Conservation (phyloP, 2,113 vertebrate species). For the Odocoileus virginianus region DNA sequence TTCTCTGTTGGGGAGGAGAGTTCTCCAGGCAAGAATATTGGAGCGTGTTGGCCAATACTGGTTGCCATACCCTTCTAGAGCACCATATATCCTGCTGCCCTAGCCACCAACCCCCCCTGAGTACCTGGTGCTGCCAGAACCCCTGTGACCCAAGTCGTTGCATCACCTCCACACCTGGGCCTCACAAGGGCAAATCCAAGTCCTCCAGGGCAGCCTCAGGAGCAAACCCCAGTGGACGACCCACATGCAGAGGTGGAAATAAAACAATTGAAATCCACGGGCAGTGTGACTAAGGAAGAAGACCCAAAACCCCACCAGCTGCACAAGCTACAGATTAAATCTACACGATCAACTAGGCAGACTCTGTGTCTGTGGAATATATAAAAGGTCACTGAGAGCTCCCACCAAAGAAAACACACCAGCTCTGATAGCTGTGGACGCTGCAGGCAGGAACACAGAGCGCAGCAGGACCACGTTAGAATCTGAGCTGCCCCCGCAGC, state of each 20-base stretch:
- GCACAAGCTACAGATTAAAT: neutral
- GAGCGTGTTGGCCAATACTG: fast-evolving
- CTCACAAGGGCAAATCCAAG: neutral
- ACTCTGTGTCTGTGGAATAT: neutral
- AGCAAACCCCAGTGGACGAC: neutral
- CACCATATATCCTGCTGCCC: neutral
- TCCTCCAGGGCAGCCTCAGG: neutral
- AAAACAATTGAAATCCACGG: neutral
- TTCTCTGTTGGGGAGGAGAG: neutral
- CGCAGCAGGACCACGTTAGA: neutral
- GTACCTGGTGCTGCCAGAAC: neutral
- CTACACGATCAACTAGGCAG: neutral
- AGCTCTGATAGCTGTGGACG: neutral
- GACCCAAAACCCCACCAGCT: neutral
- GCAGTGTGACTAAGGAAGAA: neutral
- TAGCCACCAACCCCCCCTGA: neutral
- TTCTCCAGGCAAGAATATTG: neutral
- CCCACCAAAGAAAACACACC: neutral
- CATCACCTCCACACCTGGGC: neutral
- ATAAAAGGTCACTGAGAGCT: neutral
- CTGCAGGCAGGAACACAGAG: neutral
- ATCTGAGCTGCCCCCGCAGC: neutral
- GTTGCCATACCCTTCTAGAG: neutral
- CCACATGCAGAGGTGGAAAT: neutral
- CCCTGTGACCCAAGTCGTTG: neutral